Base-by-base conservation (phyloP, 2,113 vertebrate species). In the Lamprologus lemairii region DNA sequence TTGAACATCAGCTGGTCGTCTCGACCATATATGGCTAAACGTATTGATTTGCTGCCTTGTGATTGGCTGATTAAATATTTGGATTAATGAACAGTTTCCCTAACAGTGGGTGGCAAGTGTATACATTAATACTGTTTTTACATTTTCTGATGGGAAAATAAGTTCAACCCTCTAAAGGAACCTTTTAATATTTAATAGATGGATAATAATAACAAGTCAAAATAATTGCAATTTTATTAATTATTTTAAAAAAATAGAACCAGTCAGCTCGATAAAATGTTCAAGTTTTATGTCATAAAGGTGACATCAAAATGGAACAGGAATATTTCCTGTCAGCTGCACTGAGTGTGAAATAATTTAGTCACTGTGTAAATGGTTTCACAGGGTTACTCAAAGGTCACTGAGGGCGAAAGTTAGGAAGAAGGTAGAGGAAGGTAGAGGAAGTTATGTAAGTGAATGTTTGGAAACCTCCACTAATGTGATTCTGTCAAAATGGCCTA, bases 1-100 rank as follows among this genome's bases (percentile, higher is more conserved):
- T 73, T 75, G 21, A 75, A 75, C 6, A 28, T 75, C 23, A 47
- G 68, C 21, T 47, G 21, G 40, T 73, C 0, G 0, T 2, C 40
- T 45, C 4, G 1, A 75, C 68, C 14, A 19, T 75, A 4, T 3
- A 16, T 0, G n/a, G 0, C 37, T 26, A 17, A 73, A 73, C 1
- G 1, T 45, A 26, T 26, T 47, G 21, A 73, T 23, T 73, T 45
- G 37, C 40, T 45, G 13, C 21, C 13, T 16, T 71, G 11, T 71
- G 12, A 71, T 71, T 71, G 35, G 37, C 37, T 45, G 4, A 73
- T 26, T 26, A 47, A 11, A 47, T 47, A 47, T 28, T 75, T 28
- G 68, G 42, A 6, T 19, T 40, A 42, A 40, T 40, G 65, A 71
- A 2, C 65, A 71, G 35, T 71, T 71, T 42, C 12, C n/a, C 65